These are phyloP conservation scores for Apotomis capreana DNA, from an alignment of 2,888 invertebrate genomes.

Conservation along the genomic window DNA sequence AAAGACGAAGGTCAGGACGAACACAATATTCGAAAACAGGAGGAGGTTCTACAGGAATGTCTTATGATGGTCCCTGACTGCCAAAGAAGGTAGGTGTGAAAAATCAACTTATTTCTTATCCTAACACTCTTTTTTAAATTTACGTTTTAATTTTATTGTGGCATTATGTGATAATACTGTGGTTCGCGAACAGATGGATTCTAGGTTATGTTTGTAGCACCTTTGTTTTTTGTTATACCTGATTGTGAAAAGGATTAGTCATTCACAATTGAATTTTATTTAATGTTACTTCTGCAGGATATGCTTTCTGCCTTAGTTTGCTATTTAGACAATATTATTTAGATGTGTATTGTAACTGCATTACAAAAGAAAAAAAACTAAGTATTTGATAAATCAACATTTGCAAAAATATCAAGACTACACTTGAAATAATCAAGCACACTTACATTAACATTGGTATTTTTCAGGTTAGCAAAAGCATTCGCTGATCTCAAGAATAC, in stretches of 20 bases:
- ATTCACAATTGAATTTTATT: not conserved
- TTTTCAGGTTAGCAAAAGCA: slow-evolving; percentile 87
- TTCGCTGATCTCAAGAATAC: slow-evolving; percentile 89
- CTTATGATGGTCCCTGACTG: slow-evolving; percentile 97
- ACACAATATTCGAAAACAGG: slow-evolving; percentile 91
- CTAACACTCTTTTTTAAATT: slow-evolving; percentile 12
- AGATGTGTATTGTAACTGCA: too few species aligned
- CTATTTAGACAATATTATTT: too few species aligned
- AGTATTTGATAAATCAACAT: too few species aligned
- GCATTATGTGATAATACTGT: slow-evolving; percentile 27
- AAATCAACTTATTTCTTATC: slow-evolving; percentile 18
- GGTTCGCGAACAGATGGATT: slow-evolving; percentile 46
- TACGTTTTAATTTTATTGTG: slow-evolving; percentile 35
- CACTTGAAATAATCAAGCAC: too few species aligned
- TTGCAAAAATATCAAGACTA: too few species aligned
- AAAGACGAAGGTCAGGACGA: slow-evolving; percentile 91
- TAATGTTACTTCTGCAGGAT: not conserved
- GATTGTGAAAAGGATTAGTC: slow-evolving; percentile 12
- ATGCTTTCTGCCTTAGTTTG: not conserved
- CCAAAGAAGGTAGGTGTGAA: slow-evolving; percentile 85
- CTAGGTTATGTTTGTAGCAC: slow-evolving; percentile 46
- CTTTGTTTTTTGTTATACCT: slow-evolving; percentile 23
- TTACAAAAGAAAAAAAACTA: too few species aligned
- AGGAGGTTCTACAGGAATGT: slow-evolving; percentile 94
- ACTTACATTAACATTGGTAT: too few species aligned